Percentiles rank a stretch among this genome's conserved stretches.
Conservation (phyloP, 1,140 invertebrate species). For the Pomacea maculata region DNA sequence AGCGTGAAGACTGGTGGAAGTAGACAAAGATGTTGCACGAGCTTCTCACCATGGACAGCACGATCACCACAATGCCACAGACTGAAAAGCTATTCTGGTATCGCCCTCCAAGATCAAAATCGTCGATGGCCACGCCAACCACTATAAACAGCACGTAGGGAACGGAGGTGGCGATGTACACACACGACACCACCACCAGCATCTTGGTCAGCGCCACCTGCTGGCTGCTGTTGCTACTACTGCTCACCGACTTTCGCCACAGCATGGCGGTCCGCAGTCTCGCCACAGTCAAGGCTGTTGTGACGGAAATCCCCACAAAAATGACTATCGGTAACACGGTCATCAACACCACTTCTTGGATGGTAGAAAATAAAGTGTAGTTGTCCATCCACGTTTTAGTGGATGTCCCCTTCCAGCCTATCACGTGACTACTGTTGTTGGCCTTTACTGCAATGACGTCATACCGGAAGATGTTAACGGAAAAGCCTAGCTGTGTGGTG, state of each 20-base stretch:
- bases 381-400: not conserved
- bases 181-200: not conserved
- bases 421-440: too few species aligned
- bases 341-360: not conserved
- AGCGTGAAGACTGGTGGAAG: too few species aligned
- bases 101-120: too few species aligned
- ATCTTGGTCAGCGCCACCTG: not conserved
- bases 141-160: not conserved
- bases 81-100: too few species aligned
- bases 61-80: too few species aligned
- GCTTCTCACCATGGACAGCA: too few species aligned
- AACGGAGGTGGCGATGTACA: not conserved
- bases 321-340: not conserved
- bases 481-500: too few species aligned
- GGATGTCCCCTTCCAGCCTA: too few species aligned
- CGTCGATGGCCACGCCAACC: too few species aligned
- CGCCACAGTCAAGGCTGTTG: not conserved
- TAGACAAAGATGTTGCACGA: too few species aligned
- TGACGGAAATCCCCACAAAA: not conserved
- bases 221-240: not conserved
- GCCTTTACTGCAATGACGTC: too few species aligned
- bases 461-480: too few species aligned
- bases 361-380: not conserved
- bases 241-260: not conserved
- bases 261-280: not conserved